phyloP scores from a whole-genome alignment of 2,797 vertebrate genomes.

The Pachyuromys duprasi region DNA sequence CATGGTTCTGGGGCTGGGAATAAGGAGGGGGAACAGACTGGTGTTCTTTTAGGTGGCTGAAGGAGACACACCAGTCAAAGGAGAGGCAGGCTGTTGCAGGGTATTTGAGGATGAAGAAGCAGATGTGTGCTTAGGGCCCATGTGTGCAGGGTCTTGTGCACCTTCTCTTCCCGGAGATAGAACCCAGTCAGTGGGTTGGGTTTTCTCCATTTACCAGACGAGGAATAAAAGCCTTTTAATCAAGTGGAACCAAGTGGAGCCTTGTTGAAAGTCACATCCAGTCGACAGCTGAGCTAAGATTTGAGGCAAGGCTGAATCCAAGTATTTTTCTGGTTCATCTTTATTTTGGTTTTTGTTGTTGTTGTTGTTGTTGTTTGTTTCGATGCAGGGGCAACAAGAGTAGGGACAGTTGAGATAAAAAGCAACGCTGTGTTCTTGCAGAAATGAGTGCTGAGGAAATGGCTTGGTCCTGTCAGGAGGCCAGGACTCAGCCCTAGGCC shows the following conservation, averaged over 20 bases:
- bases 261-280: background rate
- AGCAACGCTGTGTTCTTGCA: too few relatives aligned
- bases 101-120: background rate
- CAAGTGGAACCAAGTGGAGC: background rate
- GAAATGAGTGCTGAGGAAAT: background rate
- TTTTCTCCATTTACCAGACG: background rate
- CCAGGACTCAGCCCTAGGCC: background rate
- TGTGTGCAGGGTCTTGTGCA: background rate
- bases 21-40: background rate
- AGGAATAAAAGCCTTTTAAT: background rate
- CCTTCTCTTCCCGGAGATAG: background rate
- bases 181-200: background rate
- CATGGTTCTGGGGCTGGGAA: background rate
- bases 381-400: too few relatives aligned
- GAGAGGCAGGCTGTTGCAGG: background rate
- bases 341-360: too few relatives aligned
- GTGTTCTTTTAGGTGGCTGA: background rate
- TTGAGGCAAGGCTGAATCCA: background rate
- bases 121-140: background rate
- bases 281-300: background rate
- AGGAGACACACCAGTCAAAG: background rate
- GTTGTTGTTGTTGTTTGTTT: too few relatives aligned
- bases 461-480: background rate
- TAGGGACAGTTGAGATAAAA: background rate
- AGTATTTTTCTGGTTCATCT: background rate